A percentile compares a stretch with the other conserved stretches of the same genome.
Conservation (phyloP, 2,797 vertebrate species). For the Sarcoramphus papa region DNA sequence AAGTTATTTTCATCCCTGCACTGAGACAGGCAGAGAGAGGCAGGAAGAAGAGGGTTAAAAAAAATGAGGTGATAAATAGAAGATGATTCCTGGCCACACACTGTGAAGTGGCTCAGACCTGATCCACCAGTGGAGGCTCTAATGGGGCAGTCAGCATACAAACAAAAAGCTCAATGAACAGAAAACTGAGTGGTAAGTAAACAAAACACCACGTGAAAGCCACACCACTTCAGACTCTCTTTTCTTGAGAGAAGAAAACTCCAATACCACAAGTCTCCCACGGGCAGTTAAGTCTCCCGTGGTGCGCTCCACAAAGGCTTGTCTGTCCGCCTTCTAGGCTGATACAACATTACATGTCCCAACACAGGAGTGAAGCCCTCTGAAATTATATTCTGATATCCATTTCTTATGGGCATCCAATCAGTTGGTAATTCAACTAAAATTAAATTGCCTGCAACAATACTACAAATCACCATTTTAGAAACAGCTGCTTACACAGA, state of each 20-base stretch:
- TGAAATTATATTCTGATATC: neutral
- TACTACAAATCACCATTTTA: neutral
- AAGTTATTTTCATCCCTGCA: neutral
- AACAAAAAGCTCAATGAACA: neutral
- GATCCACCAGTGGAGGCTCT: neutral
- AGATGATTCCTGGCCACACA: neutral
- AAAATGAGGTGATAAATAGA: neutral
- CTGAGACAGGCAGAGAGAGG: neutral
- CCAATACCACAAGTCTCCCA: neutral
- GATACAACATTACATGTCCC: neutral
- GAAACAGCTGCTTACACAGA: neutral
- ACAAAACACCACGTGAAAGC: neutral
- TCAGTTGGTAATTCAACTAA: neutral
- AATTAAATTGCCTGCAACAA: neutral
- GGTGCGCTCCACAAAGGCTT: neutral
- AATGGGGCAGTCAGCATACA: neutral
- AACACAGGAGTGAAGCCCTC: neutral
- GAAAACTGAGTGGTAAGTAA: neutral
- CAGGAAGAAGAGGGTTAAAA: neutral
- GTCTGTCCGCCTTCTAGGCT: neutral
- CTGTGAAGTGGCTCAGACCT: neutral
- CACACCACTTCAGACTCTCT: neutral
- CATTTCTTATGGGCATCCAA: neutral
- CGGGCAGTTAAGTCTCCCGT: neutral
- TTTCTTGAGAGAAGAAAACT: neutral